Conservation (phyloP, 2,888 invertebrate genomes). For the Pandemis corylana region DNA sequence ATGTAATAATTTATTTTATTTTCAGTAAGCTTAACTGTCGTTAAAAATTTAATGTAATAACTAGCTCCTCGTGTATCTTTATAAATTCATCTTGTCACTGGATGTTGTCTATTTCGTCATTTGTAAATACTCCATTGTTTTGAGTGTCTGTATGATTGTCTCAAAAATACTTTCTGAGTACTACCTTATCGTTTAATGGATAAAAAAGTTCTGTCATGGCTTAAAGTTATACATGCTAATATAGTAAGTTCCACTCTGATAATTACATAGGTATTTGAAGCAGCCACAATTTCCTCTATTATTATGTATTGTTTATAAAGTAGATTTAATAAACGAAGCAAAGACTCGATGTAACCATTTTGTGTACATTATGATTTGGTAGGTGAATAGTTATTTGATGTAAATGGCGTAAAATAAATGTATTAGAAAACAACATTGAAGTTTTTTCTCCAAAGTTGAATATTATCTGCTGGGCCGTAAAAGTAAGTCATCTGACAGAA, state of each 20-base stretch:
- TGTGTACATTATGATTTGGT: slow-evolving; percentile 65
- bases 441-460: slow-evolving; percentile 33
- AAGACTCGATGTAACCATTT: slow-evolving; percentile 48
- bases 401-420: slow-evolving; percentile 76
- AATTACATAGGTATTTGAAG: neutral
- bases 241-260: neutral
- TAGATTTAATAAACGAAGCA: slow-evolving; percentile 49
- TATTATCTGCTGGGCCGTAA: too few relatives aligned
- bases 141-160: slow-evolving; percentile 36
- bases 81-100: slow-evolving; percentile 20
- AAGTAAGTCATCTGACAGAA: too few relatives aligned
- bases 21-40: slow-evolving; percentile 74
- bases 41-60: neutral
- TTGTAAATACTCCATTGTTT: slow-evolving; percentile 61
- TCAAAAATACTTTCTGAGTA: slow-evolving; percentile 6
- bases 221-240: neutral
- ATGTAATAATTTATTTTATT: slow-evolving; percentile 76
- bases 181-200: neutral
- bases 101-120: slow-evolving; percentile 46
- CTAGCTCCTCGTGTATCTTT: slow-evolving; percentile 20
- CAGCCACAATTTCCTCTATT: slow-evolving; percentile 2
- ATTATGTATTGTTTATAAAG: slow-evolving; percentile 8
- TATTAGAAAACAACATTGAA: slow-evolving; percentile 58
- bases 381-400: slow-evolving; percentile 73
- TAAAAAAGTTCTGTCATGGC: neutral